Evolutionary conservation across 2,888 invertebrate genomes (phyloP), one percentile per base, ranked within the genome.

Genomic region (Amphimallon solstitiale): DNA sequence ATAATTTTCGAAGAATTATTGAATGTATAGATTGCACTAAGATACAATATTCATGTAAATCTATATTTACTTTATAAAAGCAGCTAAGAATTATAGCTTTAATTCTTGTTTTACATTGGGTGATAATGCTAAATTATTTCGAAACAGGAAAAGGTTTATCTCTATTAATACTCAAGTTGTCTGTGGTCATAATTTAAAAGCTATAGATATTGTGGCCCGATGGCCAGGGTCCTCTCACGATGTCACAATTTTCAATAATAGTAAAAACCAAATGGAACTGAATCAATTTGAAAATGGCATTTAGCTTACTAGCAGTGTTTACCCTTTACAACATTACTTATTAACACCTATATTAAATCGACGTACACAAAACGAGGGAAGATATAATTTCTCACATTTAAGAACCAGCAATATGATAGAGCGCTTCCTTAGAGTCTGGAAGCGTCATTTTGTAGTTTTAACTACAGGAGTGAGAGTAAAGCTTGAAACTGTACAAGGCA

Each of bases 121-220:
- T 45, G 67, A 74, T 10, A 63, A 74, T 65, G 72, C 72, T 29
- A 74, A 76, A 67, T 54, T 70, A 12, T 75, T 69, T 52, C 21
- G 74, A 43, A 76, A 76, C 61, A 59, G 74, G 34, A 76, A 75
- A 67, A 70, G 71, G 1, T 73, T 66, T 56, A 77, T 77, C 70
- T 75, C 74, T 12, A 17, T 75, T 0, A 77, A 77, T 65, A 74
- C 76, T 14, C 75, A 77, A 63, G 67, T 63, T 6, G 63, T 74
- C n/a, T 70, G 66, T 21, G 69, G 74, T 66, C 66, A 72, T 12
- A 46, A 69, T 23, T 56, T 75, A 23, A 70, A 68, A 54, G 71
- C 76, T 34, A 19, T 54, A 2, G 63, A 73, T 66, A 60, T 72
- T 54, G 71, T 71, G 37, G 70, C 70, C 38, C 46, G 66, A 15